Evolutionary conservation across 2,797 vertebrate genomes (phyloP).

Genomic region (Lagodon rhomboides): DNA sequence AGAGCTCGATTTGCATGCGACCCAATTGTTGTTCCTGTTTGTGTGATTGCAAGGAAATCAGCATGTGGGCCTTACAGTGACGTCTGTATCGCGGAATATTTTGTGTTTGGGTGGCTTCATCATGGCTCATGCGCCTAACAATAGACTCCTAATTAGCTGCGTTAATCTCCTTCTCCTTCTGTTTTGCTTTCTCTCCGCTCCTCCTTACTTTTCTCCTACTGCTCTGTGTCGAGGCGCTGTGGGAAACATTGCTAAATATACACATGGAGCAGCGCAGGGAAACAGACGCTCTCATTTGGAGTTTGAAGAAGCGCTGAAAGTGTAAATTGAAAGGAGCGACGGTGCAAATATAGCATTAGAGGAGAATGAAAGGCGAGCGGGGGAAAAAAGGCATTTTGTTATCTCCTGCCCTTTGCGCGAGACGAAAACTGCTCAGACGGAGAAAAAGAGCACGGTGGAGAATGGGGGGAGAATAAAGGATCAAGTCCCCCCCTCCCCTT

Average conservation of each 20-base stretch:
- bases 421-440: conserved; percentile 25
- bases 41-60: conserved; percentile 17
- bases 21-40: conserved; percentile 68
- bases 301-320: conserved; percentile 63
- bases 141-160: conserved; percentile 84
- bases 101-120: conserved; percentile 71
- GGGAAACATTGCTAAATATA: conserved; percentile 86
- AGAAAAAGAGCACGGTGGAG: conserved; percentile 24
- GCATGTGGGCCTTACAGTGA: conserved; percentile 51
- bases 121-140: conserved; percentile 76
- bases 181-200: conserved; percentile 67
- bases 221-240: conserved; percentile 67
- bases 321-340: conserved; percentile 65
- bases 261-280: conserved; percentile 63
- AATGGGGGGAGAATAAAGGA: conserved; percentile 43
- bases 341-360: conserved; percentile 60
- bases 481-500: conserved; percentile 55
- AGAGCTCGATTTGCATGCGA: conserved; percentile 69
- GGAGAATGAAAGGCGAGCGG: conserved; percentile 39
- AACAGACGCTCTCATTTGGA: conserved; percentile 71
- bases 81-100: conserved; percentile 63
- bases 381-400: conserved; percentile 23
- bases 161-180: conserved; percentile 83
- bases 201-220: conserved; percentile 67
- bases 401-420: conserved; percentile 35